Evolutionary conservation across 2,888 invertebrate species (phyloP).

Genomic region (Meiosimyza platycephala): DNA sequence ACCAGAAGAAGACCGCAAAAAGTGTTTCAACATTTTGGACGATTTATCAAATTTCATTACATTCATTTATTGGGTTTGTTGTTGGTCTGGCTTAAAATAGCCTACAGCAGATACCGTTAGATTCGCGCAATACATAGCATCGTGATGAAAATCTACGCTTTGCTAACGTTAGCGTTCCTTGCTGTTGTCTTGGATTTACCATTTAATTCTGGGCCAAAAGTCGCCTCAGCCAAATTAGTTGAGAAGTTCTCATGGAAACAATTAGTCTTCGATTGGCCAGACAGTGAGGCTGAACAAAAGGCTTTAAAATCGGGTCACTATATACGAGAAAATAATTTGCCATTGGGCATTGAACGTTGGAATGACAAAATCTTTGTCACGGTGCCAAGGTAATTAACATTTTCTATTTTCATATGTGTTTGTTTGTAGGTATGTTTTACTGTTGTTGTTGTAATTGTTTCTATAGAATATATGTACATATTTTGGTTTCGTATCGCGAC

Average conservation of each 20-base stretch:
- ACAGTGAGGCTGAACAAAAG: conserved; percentile 70
- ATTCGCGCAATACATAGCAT: not conserved
- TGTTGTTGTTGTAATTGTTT: not conserved
- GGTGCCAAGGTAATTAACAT: conserved; percentile 71
- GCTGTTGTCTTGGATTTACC: conserved; percentile 31
- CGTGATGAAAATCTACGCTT: conserved; percentile 26
- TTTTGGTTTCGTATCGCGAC: too few species aligned
- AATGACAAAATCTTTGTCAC: conserved; percentile 77
- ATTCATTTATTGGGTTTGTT: too few species aligned
- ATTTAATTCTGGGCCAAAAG: conserved; percentile 35
- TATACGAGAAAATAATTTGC: conserved; percentile 75
- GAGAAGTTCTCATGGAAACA: conserved; percentile 79
- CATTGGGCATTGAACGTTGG: conserved; percentile 79
- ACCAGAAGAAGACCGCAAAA: not conserved
- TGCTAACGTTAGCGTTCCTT: conserved; percentile 4
- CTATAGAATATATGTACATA: too few species aligned
- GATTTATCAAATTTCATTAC: too few species aligned
- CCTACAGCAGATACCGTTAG: too few species aligned
- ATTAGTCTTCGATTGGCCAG: conserved; percentile 76
- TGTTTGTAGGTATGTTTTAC: conserved; percentile 13
- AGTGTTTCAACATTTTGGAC: not conserved
- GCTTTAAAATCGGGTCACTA: conserved; percentile 74
- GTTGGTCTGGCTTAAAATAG: too few species aligned
- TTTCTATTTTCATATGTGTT: conserved; percentile 5
- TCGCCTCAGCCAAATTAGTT: conserved; percentile 69